Base-by-base conservation (phyloP, 2,888 invertebrate genomes). In the Odontomyia ornata region DNA sequence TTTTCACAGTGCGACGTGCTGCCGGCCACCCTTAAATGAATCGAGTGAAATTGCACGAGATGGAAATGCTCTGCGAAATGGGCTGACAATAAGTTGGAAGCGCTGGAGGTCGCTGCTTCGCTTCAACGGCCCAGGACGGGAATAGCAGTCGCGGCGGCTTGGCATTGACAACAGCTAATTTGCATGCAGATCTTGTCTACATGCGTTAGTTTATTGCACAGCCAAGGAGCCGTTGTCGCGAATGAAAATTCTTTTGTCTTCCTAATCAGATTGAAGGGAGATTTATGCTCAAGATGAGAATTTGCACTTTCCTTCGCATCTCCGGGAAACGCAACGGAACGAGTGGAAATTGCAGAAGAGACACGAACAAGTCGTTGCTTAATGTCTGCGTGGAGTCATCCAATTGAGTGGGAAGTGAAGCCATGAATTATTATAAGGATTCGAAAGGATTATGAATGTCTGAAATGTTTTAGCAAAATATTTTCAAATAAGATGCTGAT, bases 231-330 rank as follows among this genome's bases (percentile, higher is more conserved):
- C 46, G 69, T 25, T 69, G 69, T 69, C 69, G 69, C 69, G 69
- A 69, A 69, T 30, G 69, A 46, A 69, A 69, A 69, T 46, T 69
- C 47, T 46, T 67, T 67, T 46, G 69, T 46, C 47, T 69, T 69
- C 69, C 69, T 69, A 69, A 69, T 69, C 69, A 69, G 69, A 69
- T 69, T 69, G 69, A 46, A 69, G n/a, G 65, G 69, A 69, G 69
- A 69, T 69, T 69, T 69, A 69, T 69, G 69, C 46, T 46, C 69
- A 27, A 69, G 69, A 69, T 69, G 69, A 46, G 69, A 46, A 69
- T 69, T 69, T 69, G 69, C 69, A 69, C 69, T 69, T 69, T 65
- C 69, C 47, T 25, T 30, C 69, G 30, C 23, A 23, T 60, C 60
- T 21, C 18, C 60, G 60, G 52, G 52, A 52, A 52, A 52, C n/a